These are phyloP conservation scores for Macrostomum cliftonense DNA, from an alignment of 2,888 invertebrate species.

Conservation along the genomic window DNA sequence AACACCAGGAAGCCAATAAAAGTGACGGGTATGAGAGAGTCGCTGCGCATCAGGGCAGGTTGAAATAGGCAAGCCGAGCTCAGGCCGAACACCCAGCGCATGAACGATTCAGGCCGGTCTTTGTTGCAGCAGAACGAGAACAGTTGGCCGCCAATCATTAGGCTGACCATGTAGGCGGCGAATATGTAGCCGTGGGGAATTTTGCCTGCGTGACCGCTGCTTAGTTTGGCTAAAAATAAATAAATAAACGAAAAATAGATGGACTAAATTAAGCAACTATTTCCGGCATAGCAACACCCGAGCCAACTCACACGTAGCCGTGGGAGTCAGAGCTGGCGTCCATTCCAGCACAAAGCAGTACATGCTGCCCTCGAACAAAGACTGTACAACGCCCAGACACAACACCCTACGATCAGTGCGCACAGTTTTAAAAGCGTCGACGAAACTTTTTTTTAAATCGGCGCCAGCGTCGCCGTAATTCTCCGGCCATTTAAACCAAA, in stretches of 20 bases:
- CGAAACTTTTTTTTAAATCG: slow-evolving; percentile 19
- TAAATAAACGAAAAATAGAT: too few species aligned
- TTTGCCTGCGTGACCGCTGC: slow-evolving; percentile 17
- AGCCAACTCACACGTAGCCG: too few species aligned
- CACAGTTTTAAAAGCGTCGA: slow-evolving; percentile 19
- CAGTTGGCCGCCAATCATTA: too few species aligned
- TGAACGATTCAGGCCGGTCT: slow-evolving; percentile 19
- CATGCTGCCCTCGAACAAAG: slow-evolving; percentile 42
- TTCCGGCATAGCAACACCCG: too few species aligned
- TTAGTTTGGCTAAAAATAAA: too few species aligned
- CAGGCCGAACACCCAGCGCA: slow-evolving; percentile 35
- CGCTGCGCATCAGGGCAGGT: slow-evolving; percentile 25
- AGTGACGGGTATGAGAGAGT: slow-evolving; percentile 15
- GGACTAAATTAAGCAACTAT: too few species aligned
- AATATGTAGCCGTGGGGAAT: slow-evolving; percentile 42
- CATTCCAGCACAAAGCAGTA: slow-evolving; percentile 43
- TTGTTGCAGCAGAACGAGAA: too few species aligned
- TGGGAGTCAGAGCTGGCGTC: slow-evolving; percentile 39
- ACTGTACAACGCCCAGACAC: slow-evolving; percentile 40
- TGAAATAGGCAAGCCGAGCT: slow-evolving; percentile 32
- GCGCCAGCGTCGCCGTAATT: slow-evolving; percentile 31
- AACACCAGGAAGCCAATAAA: slow-evolving; percentile 40
- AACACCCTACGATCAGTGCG: slow-evolving; percentile 35
- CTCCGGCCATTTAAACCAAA: slow-evolving; percentile 32
- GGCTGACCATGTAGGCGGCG: slow-evolving; percentile 39